phyloP scores from a whole-genome alignment of 2,113 vertebrate genomes.

The Myrmecophaga tridactyla region DNA sequence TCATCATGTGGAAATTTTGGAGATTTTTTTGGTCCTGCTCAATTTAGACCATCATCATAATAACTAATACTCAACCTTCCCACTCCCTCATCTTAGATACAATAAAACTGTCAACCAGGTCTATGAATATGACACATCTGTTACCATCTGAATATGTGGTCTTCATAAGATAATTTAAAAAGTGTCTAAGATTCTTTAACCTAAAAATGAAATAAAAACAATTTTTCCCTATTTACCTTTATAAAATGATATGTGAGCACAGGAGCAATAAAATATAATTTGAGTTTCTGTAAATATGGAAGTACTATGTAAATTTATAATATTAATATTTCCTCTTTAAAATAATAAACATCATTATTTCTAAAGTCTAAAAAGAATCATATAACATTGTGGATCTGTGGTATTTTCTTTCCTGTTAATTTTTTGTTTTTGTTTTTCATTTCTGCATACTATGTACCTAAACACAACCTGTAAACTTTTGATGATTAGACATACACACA shows the following conservation, averaged over 20 bases:
- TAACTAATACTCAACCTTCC: not conserved
- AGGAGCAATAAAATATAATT: not conserved
- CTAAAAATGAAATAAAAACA: not conserved
- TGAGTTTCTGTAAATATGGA: not conserved
- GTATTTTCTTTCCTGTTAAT: conserved; percentile 10
- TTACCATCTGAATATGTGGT: not conserved
- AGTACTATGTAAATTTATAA: not conserved
- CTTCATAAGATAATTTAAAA: not conserved
- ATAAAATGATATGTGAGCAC: not conserved
- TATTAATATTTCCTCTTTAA: conserved; percentile 17
- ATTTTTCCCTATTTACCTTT: not conserved
- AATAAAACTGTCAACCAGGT: not conserved
- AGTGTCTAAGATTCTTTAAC: not conserved
- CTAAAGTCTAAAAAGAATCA: not conserved
- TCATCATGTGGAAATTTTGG: not conserved
- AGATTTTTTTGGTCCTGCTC: not conserved
- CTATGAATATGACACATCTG: not conserved
- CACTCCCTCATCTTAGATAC: not conserved
- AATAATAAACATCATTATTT: not conserved
- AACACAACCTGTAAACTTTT: not conserved
- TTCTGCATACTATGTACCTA: not conserved
- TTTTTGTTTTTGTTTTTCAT: not conserved
- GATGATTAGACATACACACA: not conserved
- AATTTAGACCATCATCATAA: not conserved
- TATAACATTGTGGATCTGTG: not conserved